Percentiles rank a stretch among this genome's conserved stretches.
Conservation (phyloP, 2,888 invertebrate species). For the Diarsia brunnea region DNA sequence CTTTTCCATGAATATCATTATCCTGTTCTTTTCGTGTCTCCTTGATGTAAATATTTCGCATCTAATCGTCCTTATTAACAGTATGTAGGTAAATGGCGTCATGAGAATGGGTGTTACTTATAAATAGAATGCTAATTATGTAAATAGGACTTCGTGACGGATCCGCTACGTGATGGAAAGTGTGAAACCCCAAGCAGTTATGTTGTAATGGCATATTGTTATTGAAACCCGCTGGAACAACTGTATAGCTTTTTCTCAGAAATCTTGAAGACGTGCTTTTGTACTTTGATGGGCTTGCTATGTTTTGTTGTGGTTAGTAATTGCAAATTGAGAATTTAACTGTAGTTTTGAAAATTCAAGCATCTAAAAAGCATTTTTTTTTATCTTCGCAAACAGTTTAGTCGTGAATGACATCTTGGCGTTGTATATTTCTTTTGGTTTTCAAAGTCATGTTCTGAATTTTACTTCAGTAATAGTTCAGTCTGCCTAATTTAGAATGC, state of each 20-base stretch:
- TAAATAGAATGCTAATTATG: conserved; percentile 71
- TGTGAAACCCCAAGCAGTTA: conserved; percentile 65
- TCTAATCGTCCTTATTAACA: conserved; percentile 56
- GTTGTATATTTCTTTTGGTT: conserved; percentile 10
- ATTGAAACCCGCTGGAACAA: conserved; percentile 33
- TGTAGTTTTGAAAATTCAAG: conserved; percentile 10
- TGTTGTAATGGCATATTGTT: conserved; percentile 62
- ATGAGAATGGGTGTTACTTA: conserved; percentile 58
- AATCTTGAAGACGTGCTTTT: conserved; percentile 26
- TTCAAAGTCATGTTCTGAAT: conserved; percentile 24
- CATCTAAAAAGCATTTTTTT: background rate
- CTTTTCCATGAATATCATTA: conserved; percentile 26
- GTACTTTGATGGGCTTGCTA: conserved; percentile 21
- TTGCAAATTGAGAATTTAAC: conserved; percentile 15
- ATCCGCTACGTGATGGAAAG: conserved; percentile 74
- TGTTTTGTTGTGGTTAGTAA: conserved; percentile 19
- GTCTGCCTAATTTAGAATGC: conserved; percentile 36
- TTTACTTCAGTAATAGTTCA: conserved; percentile 18
- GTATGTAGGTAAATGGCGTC: conserved; percentile 61
- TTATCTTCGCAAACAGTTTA: background rate
- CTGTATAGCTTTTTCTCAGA: conserved; percentile 42
- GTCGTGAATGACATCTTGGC: conserved; percentile 28
- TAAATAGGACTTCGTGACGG: conserved; percentile 72
- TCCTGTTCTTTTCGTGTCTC: conserved; percentile 12
- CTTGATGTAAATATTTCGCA: conserved; percentile 27